These are phyloP conservation scores for Pseudopipra pipra DNA, from an alignment of 2,113 vertebrate genomes.

Conservation along the genomic window DNA sequence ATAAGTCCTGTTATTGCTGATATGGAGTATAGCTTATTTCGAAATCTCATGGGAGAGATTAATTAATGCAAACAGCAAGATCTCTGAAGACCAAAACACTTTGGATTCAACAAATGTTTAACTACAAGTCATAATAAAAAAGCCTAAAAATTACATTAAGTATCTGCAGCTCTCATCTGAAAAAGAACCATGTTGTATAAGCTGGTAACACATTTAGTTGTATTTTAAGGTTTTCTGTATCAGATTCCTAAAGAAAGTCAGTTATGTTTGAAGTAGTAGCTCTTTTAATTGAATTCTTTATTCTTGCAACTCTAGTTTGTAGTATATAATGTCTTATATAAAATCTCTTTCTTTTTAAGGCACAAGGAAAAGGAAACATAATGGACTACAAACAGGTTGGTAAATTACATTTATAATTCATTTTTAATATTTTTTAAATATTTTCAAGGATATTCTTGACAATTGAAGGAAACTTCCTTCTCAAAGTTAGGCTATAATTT, in stretches of 20 bases:
- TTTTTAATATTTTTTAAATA: not conserved
- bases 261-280: not conserved
- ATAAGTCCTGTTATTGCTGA: not conserved
- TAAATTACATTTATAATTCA: not conserved
- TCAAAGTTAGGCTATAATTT: not conserved
- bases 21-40: not conserved
- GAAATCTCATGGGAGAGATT: not conserved
- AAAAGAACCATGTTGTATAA: not conserved
- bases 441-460: not conserved
- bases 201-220: not conserved
- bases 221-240: not conserved
- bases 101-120: constrained; percentile 20
- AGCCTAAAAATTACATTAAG: not conserved
- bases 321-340: not conserved
- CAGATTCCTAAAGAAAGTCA: not conserved
- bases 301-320: not conserved
- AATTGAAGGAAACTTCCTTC: not conserved
- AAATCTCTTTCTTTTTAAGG: constrained; percentile 74
- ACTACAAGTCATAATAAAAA: not conserved
- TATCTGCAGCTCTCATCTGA: not conserved
- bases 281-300: constrained; percentile 17
- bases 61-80: constrained; percentile 3
- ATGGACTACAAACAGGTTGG: constrained; percentile 88
- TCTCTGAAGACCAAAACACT: constrained; percentile 1
- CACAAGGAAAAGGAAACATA: constrained; percentile 79